Evolutionary conservation across 2,888 invertebrate species (phyloP), one percentile per base, ranked within the genome.

Genomic region (Andrena marginata): DNA sequence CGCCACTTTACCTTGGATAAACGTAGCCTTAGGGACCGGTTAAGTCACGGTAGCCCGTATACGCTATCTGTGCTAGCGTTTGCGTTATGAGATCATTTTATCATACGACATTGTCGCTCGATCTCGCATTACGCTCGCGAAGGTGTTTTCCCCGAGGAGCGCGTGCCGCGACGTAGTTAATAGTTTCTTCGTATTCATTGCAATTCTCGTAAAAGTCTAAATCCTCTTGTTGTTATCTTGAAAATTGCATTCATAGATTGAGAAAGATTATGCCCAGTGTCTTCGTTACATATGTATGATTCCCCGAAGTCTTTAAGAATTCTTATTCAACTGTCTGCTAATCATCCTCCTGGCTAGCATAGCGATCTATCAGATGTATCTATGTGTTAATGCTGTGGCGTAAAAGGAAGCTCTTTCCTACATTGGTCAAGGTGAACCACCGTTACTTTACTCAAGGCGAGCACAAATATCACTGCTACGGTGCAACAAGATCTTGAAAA

Each of bases 41-140:
- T 86, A 82, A 89, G 67, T 87, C 84, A 80, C 76, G 69, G 56
- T 69, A 84, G 80, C 76, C 42, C 77, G 71, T 85, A 79, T 85
- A 85, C 49, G 33, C 78, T 78, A 84, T 87, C 75, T 80, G 26
- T 85, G 88, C 85, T 86, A 64, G 76, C 84, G 82, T 87, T 84
- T 78, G 85, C 82, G 78, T 85, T 88, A 85, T 88, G 82, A 87
- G 85, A 89, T 88, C 88, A 87, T 85, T 85, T 69, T 70, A 74
- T 79, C 74, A 31, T 60, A 63, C 60, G 70, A 26, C 35, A 26
- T 60, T 26, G 67, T 13, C 51, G 68, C 75, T 56, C 29, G 33
- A 68, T 86, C 80, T 88, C 85, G 42, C 69, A 49, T 87, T 87
- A 83, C 85, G 49, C 60, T 71, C 23, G 49, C 59, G n/a, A 54